A percentile compares a stretch with the other conserved stretches of the same genome.
Evolutionary conservation across 2,113 vertebrate genomes (phyloP).

Genomic region (Salvelinus alpinus): DNA sequence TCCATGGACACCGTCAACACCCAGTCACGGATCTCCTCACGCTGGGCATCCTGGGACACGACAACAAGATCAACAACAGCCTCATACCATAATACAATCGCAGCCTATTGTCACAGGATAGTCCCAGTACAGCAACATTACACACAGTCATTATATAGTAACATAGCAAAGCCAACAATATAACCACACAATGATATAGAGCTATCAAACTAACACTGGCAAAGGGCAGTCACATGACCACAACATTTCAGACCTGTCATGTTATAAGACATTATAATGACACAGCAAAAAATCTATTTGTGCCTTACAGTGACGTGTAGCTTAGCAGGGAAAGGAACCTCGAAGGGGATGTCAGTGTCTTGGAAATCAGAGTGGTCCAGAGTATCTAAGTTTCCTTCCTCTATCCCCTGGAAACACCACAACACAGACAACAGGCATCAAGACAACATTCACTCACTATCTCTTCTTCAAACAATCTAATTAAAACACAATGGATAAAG

Average conservation of each 20-base stretch:
- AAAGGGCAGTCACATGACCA: too few relatives aligned
- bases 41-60: conserved; percentile 79
- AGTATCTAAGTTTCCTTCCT: conserved; percentile 85
- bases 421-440: conserved; percentile 5
- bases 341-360: conserved; percentile 92
- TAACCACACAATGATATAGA: not conserved
- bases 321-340: conserved; percentile 87
- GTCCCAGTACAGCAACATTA: not conserved
- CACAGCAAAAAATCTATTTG: not conserved
- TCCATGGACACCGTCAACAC: conserved; percentile 93
- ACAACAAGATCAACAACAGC: not conserved
- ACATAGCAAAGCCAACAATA: not conserved
- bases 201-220: too few relatives aligned
- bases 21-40: conserved; percentile 93
- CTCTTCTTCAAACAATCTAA: not conserved
- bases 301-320: conserved; percentile 81
- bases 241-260: too few relatives aligned
- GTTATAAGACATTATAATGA: not conserved
- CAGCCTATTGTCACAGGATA: too few relatives aligned
- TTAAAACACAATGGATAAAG: too few relatives aligned
- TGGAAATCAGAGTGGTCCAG: conserved; percentile 91
- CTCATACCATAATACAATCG: not conserved
- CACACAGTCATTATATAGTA: not conserved
- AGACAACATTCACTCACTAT: not conserved
- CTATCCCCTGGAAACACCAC: conserved; percentile 77